Evolutionary conservation across 1,140 invertebrate genomes (phyloP), one percentile per base, ranked within the genome.

Genomic region (Polyergus mexicanus): DNA sequence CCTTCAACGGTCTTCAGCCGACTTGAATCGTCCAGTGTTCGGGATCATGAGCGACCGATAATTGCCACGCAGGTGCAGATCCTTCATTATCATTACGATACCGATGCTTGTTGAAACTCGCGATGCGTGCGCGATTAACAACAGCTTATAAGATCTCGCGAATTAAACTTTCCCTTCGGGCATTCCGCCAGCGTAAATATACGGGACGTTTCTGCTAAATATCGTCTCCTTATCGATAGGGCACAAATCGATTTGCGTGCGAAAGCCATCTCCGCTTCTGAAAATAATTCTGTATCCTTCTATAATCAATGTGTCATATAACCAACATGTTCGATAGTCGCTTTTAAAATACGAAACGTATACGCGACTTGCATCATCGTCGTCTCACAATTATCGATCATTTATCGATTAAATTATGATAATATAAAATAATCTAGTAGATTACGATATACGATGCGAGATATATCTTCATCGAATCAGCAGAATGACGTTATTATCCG

Each of bases 41-140:
- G 65, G 66, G 51, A 56, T 81, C 54, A 35, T 19, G 38, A 74
- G 38, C 56, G 28, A 25, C 60, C 10, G 65, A 72, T 81, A 81
- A 81, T 81, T 81, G 38, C 35, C 78, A 35, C 68, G 78, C 78
- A 83, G 78, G 68, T 83, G 78, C 54, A 74, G 38, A 19, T 71
- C 51, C 78, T 72, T 81, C 54, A 81, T 81, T 81, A 81, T 8
- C 38, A 41, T 32, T 32, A 32, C 51, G 54, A 60, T 81, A 44
- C 51, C 51, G n/a, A 44, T 81, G 35, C 35, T n/a, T 25, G 54
- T 81, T 47, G 32, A 71, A 74, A 16, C 47, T 74, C 71, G 47
- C 28, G 32, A n/a, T 38, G 2, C 25, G 5, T 69, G 47, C 75
- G 22, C 25, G 32, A 54, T 81, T 32, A 38, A 47, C 51, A 44